phyloP scores from a whole-genome alignment of 2,113 vertebrate species.

The Urocolius indicus region DNA sequence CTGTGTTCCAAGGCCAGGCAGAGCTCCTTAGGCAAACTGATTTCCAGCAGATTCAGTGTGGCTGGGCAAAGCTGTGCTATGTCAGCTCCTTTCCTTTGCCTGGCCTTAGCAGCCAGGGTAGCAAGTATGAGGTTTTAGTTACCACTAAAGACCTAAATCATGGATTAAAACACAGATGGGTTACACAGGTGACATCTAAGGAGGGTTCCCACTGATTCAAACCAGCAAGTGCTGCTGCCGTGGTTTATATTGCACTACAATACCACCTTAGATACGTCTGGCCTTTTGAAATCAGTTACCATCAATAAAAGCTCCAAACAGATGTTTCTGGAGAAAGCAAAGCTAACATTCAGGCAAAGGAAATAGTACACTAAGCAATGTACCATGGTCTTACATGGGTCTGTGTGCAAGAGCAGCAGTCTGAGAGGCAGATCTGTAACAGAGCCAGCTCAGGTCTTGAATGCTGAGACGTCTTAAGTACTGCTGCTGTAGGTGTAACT shows the following conservation, averaged over 20 bases:
- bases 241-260: accelerated
- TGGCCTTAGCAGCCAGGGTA: not conserved
- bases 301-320: not conserved
- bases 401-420: not conserved
- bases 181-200: not conserved
- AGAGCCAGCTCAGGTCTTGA: not conserved
- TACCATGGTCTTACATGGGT: accelerated
- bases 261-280: not conserved
- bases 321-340: not conserved
- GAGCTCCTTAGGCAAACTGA: not conserved
- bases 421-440: not conserved
- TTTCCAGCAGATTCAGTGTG: not conserved
- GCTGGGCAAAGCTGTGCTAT: not conserved
- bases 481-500: not conserved
- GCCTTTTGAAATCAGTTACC: not conserved
- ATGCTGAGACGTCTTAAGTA: not conserved
- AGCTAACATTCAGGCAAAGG: not conserved
- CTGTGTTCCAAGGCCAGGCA: conserved; percentile 21
- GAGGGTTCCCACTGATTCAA: not conserved
- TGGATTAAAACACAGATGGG: not conserved
- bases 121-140: not conserved
- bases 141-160: not conserved
- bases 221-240: not conserved
- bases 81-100: not conserved
- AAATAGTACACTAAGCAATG: not conserved